Conservation (phyloP, 2,113 vertebrate species). For the cat (Felis catus) region DNA sequence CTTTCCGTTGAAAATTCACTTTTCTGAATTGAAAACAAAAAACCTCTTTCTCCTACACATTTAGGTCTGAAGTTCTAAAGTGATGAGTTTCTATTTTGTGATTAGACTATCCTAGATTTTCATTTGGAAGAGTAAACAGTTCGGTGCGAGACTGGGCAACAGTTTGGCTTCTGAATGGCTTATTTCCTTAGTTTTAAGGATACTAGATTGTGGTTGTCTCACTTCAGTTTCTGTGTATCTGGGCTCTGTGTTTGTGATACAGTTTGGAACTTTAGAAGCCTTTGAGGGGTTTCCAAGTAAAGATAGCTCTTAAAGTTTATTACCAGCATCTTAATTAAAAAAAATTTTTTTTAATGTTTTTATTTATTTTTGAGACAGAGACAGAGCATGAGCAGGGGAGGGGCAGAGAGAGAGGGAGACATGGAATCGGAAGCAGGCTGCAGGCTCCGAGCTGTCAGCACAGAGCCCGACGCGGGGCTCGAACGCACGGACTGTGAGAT, state of each 20-base stretch:
- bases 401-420: too few species aligned
- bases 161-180: neutral
- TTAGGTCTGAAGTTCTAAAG: neutral
- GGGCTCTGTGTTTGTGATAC: slow-evolving; percentile 10
- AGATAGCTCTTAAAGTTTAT: slow-evolving; percentile 25
- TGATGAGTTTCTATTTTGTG: slow-evolving; percentile 6
- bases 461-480: too few species aligned
- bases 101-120: neutral
- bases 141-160: neutral
- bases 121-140: neutral
- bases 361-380: too few species aligned
- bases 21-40: slow-evolving; percentile 35
- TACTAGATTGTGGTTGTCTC: neutral
- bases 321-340: slow-evolving; percentile 1
- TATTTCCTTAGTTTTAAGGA: neutral
- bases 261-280: slow-evolving; percentile 5
- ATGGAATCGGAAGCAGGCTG: too few species aligned
- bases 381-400: too few species aligned
- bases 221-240: neutral
- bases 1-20: slow-evolving; percentile 7
- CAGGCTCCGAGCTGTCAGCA: too few species aligned
- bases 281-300: neutral
- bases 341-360: too few species aligned
- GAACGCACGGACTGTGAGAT: too few species aligned
- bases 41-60: neutral